A percentile compares a stretch with the other conserved stretches of the same genome.
These are phyloP conservation scores for Tolypeutes matacus DNA, from an alignment of 2,797 vertebrate genomes.

Conservation along the genomic window DNA sequence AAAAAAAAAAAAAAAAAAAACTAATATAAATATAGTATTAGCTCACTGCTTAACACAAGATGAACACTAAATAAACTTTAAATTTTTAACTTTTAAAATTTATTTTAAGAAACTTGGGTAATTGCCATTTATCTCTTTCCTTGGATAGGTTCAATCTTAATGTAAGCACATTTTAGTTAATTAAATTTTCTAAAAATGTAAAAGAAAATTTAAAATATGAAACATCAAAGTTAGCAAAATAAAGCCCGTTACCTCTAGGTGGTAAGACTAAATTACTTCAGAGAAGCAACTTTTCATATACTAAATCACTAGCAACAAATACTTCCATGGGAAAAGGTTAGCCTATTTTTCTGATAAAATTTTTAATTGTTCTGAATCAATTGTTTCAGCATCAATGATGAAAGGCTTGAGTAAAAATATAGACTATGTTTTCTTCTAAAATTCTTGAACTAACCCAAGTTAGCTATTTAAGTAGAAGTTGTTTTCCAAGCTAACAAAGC, in stretches of 20 bases:
- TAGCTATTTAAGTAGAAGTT: constrained; percentile 38
- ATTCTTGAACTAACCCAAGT: neutral
- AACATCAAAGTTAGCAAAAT: constrained; percentile 31
- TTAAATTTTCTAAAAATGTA: neutral
- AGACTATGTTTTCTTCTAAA: constrained; percentile 45
- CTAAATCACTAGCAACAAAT: neutral
- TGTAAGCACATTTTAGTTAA: neutral
- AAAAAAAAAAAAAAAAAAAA: neutral
- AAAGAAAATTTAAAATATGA: constrained; percentile 42
- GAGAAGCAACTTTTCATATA: neutral
- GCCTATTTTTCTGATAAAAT: neutral
- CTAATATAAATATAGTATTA: constrained; percentile 5
- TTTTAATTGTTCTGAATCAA: neutral
- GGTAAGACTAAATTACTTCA: constrained; percentile 38
- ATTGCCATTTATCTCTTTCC: constrained; percentile 38
- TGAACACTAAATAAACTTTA: constrained; percentile 21
- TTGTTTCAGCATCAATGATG: neutral
- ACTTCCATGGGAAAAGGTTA: neutral
- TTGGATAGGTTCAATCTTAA: constrained; percentile 4
- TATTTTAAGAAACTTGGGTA: constrained; percentile 40
- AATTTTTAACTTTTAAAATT: constrained; percentile 35
- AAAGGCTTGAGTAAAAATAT: neutral
- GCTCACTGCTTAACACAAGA: neutral
- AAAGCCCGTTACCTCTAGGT: neutral
- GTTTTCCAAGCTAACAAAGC: neutral